Evolutionary conservation across 2,888 invertebrate genomes (phyloP), one percentile per base, ranked within the genome.

Genomic region (Ochropleura plecta): DNA sequence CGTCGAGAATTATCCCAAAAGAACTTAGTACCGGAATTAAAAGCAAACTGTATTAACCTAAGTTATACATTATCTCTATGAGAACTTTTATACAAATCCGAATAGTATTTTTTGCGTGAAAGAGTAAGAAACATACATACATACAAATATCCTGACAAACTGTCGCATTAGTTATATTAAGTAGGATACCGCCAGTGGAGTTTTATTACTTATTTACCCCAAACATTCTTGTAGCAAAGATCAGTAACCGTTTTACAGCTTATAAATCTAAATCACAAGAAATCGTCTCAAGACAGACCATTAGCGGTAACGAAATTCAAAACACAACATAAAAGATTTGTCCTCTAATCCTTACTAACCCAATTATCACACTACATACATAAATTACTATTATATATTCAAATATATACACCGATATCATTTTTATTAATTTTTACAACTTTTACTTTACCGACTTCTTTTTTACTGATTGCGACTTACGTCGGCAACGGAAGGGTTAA

Each of bases 301-400:
- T 87, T 87, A 86, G 76, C 64, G 84, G 84, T 65, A 12, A 65
- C 75, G 20, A 62, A 70, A 83, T 88, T 85, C 77, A 78, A 81
- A 86, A 74, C 69, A 79, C 18, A 59, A n/a, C 76, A 81, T 83
- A 76, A 84, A 84, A 76, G 64, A 57, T 79, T 85, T 79, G 73
- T 85, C 59, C 44, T 86, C 20, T 55, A 70, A 79, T 79, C 63
- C 73, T 44, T 63, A 49, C 72, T 69, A 71, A 77, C 73, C 84
- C 81, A 86, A 84, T 87, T 87, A 87, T 84, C 88, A 85, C 79
- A 79, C 82, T 63, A 84, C 82, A 76, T 77, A 73, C 78, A 80
- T 82, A 82, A 8, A 82, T 84, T 74, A 75, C 6, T 57, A 44
- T 57, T 55, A 51, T 51, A 9, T 85, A 88, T 85, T 78, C 59